Evolutionary conservation across 2,888 invertebrate genomes (phyloP).

Genomic region (Dastarcus helophoroides): DNA sequence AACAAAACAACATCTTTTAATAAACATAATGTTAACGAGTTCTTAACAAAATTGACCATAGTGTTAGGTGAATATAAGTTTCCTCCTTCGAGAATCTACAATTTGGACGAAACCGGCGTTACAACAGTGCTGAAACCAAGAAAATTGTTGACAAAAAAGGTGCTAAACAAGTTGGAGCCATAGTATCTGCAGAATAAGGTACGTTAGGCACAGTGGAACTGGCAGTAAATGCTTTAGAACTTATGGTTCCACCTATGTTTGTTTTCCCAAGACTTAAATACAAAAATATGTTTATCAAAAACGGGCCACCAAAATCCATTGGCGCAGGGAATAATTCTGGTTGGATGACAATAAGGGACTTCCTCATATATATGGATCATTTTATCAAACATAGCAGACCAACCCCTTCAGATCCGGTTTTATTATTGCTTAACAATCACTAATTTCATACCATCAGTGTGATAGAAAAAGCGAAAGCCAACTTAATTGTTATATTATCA

Average conservation of each 20-base stretch:
- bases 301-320: slow-evolving; percentile 23
- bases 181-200: too few species aligned
- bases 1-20: too few species aligned
- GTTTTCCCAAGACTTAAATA: slow-evolving; percentile 19
- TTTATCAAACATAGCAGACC: slow-evolving; percentile 19
- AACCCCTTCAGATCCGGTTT: slow-evolving; percentile 17
- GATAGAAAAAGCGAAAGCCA: slow-evolving; percentile 18
- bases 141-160: too few species aligned
- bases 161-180: too few species aligned
- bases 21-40: too few species aligned
- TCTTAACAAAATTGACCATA: too few species aligned
- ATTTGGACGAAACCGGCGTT: too few species aligned
- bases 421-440: slow-evolving; percentile 25
- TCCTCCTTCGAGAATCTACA: too few species aligned
- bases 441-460: slow-evolving; percentile 22
- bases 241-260: slow-evolving; percentile 18
- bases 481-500: slow-evolving; percentile 19
- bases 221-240: too few species aligned
- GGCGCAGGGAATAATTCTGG: slow-evolving; percentile 24
- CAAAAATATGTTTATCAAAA: slow-evolving; percentile 15
- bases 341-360: slow-evolving; percentile 23
- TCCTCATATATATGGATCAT: slow-evolving; percentile 22
- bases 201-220: too few species aligned
- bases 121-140: too few species aligned
- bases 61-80: too few species aligned